phyloP scores from a whole-genome alignment of 2,888 invertebrate genomes.

The Eremobia ochroleuca region DNA sequence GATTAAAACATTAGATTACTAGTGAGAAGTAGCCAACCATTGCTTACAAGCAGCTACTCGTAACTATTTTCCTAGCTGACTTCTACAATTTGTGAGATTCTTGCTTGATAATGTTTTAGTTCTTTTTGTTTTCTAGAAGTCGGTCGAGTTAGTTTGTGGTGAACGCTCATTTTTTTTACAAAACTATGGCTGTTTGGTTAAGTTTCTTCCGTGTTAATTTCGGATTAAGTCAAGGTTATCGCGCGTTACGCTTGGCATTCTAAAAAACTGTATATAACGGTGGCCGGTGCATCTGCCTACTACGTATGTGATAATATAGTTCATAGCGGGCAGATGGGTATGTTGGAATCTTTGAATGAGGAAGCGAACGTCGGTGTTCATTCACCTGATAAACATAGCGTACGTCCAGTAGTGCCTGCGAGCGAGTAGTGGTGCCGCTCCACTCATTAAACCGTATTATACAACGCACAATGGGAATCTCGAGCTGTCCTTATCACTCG shows the following conservation, averaged over 20 bases:
- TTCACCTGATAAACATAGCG: no score
- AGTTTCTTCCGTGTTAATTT: background rate
- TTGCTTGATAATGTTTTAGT: slow-evolving; percentile 14
- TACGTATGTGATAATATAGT: no score
- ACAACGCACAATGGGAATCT: no score
- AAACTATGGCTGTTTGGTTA: background rate
- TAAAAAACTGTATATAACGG: no score
- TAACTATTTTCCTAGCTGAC: slow-evolving; percentile 34
- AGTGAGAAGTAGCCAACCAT: slow-evolving; percentile 28
- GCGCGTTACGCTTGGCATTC: background rate
- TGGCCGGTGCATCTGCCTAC: no score
- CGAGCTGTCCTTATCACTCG: no score
- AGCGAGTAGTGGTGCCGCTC: no score
- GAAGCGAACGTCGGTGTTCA: no score
- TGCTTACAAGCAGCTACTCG: slow-evolving; percentile 9
- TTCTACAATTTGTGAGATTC: slow-evolving; percentile 30
- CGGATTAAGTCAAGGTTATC: background rate
- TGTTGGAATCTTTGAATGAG: no score
- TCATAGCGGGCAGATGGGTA: no score
- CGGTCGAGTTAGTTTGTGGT: background rate
- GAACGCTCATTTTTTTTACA: background rate
- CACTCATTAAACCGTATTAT: no score
- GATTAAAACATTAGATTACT: slow-evolving; percentile 34
- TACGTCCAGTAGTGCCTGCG: no score
- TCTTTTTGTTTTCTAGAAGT: background rate